Base-by-base conservation (phyloP, 2,113 vertebrate species). In the Neodon shergylaensis region DNA sequence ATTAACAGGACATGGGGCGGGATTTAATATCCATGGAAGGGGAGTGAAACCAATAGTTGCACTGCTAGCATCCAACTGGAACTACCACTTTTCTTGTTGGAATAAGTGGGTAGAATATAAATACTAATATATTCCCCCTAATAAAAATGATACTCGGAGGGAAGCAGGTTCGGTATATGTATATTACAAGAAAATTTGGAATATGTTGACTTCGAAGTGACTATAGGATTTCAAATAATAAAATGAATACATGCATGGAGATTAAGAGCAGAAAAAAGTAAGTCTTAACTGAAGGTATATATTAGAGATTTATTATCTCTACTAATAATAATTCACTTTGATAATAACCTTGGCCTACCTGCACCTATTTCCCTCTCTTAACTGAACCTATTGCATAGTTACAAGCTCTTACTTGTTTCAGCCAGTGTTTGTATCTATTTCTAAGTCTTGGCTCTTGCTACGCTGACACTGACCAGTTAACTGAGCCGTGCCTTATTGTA, bases 341-440 rank as follows among this genome's bases (percentile, higher is more conserved):
- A 70, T 31, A 42, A 36, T 92, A 83, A 91, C 22, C 72, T 94
- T 66, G 17, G 1, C 28, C 42, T 74, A 31, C 85, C n/a, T 89
- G 8, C 24, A 83, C 61, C 92, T 96, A 82, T 44, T 66, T 95
- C 47, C n/a, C 73, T 93, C 52, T 92, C 21, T 89, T 79, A 89
- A 85, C 28, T 24, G 61, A 14, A 82, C 19, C 21, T 26, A 65
- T 61, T 47, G 21, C 39, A 49, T 79, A 42, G 17, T 68, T 68
- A n/a, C 39, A 49, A 44, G n/a, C 12, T 44, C 68, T 52, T 77
- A 61, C 70, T 36, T 88, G 9, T 89, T 42, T 28, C n/a, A 96
- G 66, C 14, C 24, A 89, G 21, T 81, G 26, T 82, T 95, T 89
- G 61, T 11, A 65, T 86, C 58, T 85, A 81, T 36, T 76, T 79